A percentile compares a stretch with the other conserved stretches of the same genome.
Conservation (phyloP, 2,888 invertebrate species). For the Drosophila helvetica region DNA sequence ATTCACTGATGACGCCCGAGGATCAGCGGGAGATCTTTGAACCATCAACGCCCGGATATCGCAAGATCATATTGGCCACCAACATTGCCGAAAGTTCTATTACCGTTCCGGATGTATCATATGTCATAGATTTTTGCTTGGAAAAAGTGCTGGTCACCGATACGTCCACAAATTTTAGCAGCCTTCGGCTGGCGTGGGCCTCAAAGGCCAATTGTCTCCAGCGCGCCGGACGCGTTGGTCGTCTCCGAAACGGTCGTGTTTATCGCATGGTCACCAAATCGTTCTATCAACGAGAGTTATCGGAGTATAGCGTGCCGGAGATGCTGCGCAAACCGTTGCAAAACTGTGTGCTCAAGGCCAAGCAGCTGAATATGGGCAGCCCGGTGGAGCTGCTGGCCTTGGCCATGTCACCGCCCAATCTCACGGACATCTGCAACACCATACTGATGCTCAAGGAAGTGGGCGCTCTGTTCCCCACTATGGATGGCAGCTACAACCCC, state of each 20-base stretch:
- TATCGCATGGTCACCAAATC: constrained; percentile 90
- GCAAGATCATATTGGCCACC: constrained; percentile 95
- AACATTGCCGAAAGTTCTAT: constrained; percentile 97
- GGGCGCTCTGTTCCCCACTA: constrained; percentile 90
- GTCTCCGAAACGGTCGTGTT: constrained; percentile 93
- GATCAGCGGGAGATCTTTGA: constrained; percentile 88
- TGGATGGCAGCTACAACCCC: constrained; percentile 85
- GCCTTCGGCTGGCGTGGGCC: constrained; percentile 93
- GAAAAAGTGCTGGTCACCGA: constrained; percentile 93
- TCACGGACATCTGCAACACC: constrained; percentile 91
- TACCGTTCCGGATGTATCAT: constrained; percentile 94
- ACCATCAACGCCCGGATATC: constrained; percentile 76
- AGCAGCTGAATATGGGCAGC: constrained; percentile 92
- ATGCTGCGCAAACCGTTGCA: constrained; percentile 93
- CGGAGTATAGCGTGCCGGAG: constrained; percentile 88
- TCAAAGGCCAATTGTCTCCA: constrained; percentile 95
- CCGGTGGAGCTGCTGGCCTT: constrained; percentile 91
- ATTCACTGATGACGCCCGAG: constrained; percentile 91
- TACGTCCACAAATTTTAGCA: constrained; percentile 87
- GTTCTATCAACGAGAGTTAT: constrained; percentile 87
- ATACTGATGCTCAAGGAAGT: constrained; percentile 92
- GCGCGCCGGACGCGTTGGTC: constrained; percentile 95
- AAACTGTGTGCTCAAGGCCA: constrained; percentile 90
- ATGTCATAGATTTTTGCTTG: constrained; percentile 97
- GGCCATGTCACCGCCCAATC: constrained; percentile 94